Percentiles rank a stretch among this genome's conserved stretches.
phyloP scores from a whole-genome alignment of 2,888 invertebrate species.

The Serrognathus titanus region DNA sequence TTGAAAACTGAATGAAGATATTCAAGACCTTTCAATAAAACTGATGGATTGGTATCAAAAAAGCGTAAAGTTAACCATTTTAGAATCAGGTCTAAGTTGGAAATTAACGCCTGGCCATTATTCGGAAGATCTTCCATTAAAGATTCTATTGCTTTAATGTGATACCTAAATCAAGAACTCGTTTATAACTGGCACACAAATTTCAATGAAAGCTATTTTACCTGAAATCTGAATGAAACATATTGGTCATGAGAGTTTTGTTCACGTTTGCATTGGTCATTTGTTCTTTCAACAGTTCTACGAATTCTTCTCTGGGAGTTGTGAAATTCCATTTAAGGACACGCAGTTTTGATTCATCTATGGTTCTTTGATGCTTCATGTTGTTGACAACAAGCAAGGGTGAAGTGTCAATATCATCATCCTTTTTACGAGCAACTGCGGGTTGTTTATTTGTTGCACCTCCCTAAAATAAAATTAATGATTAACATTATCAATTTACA shows the following conservation, averaged over 20 bases:
- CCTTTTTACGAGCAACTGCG: constrained; percentile 66
- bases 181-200: background rate
- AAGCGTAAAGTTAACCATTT: constrained; percentile 96
- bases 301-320: constrained; percentile 89
- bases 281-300: constrained; percentile 85
- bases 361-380: constrained; percentile 86
- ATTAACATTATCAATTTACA: too few relatives aligned
- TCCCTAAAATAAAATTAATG: background rate
- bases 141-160: constrained; percentile 91
- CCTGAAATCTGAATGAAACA: constrained; percentile 94
- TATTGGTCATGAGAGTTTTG: constrained; percentile 78
- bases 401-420: constrained; percentile 78
- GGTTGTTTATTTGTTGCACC: constrained; percentile 37
- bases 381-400: constrained; percentile 79
- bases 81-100: constrained; percentile 90
- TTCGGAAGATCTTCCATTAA: constrained; percentile 78
- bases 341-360: constrained; percentile 92
- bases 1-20: constrained; percentile 83
- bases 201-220: constrained; percentile 34
- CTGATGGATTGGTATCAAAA: constrained; percentile 98
- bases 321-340: constrained; percentile 95
- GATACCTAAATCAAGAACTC: constrained; percentile 63
- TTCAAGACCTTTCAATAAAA: constrained; percentile 91
- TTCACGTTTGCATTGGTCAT: constrained; percentile 88
- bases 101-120: constrained; percentile 76